Conservation (phyloP, 1,140 invertebrate species). For the Listronotus oregonensis region DNA sequence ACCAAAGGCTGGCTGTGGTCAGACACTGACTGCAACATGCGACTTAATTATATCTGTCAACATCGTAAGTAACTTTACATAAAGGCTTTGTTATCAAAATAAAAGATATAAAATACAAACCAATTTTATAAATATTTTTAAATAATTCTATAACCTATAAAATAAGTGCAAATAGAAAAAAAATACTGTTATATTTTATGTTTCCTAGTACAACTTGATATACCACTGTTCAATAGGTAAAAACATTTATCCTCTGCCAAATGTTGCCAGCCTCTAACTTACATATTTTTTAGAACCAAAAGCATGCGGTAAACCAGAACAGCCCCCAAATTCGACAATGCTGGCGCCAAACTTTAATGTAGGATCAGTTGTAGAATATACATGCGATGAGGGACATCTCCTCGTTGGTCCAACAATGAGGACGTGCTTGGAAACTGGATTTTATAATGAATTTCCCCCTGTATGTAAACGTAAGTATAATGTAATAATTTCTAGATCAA, state of each 20-base stretch:
- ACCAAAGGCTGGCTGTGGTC: conserved; percentile 95
- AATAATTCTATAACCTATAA: too few relatives aligned
- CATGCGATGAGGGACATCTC: conserved; percentile 83
- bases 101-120: too few relatives aligned
- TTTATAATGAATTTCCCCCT: conserved; percentile 92
- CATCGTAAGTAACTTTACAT: conserved; percentile 90
- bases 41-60: conserved; percentile 91
- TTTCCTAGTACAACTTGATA: too few relatives aligned
- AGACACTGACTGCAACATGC: conserved; percentile 85
- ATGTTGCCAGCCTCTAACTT: too few relatives aligned
- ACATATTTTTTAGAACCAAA: conserved; percentile 71
- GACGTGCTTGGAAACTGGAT: conserved; percentile 87
- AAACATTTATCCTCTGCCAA: too few relatives aligned
- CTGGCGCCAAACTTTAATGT: conserved; percentile 75
- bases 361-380: conserved; percentile 84
- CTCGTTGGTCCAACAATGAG: conserved; percentile 82
- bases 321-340: conserved; percentile 92
- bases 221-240: too few relatives aligned
- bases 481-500: too few relatives aligned
- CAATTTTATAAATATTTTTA: too few relatives aligned
- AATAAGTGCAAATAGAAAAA: too few relatives aligned
- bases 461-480: conserved; percentile 84
- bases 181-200: too few relatives aligned
- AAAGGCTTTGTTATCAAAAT: too few relatives aligned
- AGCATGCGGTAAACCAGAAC: conserved; percentile 87